Percentiles rank a stretch among this genome's conserved stretches.
phyloP scores from a whole-genome alignment of 2,797 vertebrate species.

The Okamejei kenojei region DNA sequence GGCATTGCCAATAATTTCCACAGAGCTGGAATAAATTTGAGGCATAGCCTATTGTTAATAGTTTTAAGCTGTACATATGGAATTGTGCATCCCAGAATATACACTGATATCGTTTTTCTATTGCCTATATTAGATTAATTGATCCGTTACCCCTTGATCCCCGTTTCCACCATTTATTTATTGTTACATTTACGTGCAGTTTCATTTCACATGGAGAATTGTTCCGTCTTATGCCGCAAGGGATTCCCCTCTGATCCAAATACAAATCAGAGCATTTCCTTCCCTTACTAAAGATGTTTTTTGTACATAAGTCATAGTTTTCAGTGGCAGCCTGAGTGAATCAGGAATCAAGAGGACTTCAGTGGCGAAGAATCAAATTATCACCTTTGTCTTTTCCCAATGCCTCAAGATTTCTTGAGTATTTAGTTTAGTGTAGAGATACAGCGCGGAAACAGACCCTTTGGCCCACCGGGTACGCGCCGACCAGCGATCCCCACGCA shows the following conservation, averaged over 20 bases:
- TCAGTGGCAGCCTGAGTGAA: neutral
- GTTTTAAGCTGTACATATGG: neutral
- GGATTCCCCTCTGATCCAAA: neutral
- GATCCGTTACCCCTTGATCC: neutral
- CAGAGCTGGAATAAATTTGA: conserved; percentile 8
- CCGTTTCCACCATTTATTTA: neutral
- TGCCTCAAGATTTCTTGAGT: no score
- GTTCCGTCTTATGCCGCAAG: neutral
- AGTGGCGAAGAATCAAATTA: neutral
- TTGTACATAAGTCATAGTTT: neutral
- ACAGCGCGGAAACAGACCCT: no score
- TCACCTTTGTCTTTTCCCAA: neutral
- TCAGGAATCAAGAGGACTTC: conserved; percentile 7
- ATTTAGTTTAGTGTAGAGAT: no score
- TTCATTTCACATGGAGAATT: neutral
- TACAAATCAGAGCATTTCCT: neutral
- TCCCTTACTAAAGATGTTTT: neutral
- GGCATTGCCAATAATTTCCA: neutral
- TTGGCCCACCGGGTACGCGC: no score
- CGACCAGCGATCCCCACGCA: no score
- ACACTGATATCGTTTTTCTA: neutral
- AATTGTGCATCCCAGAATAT: neutral
- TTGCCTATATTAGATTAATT: conserved; percentile 22
- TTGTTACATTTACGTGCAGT: neutral
- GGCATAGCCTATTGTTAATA: neutral